These are phyloP conservation scores for Ciconia maguari DNA, from an alignment of 2,113 vertebrate genomes.

Conservation along the genomic window DNA sequence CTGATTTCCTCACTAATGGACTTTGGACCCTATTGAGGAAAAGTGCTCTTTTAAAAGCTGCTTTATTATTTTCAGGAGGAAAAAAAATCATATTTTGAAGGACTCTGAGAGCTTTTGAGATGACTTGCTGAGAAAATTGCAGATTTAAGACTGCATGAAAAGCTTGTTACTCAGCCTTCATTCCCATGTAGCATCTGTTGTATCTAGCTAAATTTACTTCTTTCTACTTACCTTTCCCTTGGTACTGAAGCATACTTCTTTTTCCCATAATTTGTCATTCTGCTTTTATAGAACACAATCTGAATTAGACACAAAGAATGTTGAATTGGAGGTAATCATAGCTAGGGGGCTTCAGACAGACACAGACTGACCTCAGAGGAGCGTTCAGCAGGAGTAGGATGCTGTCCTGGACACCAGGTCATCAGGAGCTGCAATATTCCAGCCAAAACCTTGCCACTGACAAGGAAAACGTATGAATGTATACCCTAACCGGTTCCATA, in stretches of 20 bases:
- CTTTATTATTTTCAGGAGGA: neutral
- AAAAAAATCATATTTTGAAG: neutral
- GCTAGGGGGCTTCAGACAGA: neutral
- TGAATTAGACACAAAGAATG: neutral
- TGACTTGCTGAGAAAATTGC: neutral
- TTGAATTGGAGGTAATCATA: neutral
- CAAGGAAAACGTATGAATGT: neutral
- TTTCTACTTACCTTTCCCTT: neutral
- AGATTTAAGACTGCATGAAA: neutral
- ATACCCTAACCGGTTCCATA: neutral
- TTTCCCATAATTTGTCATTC: neutral
- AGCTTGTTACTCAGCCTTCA: neutral
- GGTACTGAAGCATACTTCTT: neutral
- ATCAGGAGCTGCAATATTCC: neutral
- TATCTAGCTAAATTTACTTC: neutral
- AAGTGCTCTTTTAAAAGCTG: neutral
- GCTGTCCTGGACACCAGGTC: neutral
- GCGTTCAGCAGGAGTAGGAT: neutral
- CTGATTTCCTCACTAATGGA: neutral
- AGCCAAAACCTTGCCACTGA: neutral
- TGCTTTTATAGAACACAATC: neutral
- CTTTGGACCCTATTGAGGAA: neutral
- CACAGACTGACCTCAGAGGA: neutral
- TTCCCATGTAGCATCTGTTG: neutral
- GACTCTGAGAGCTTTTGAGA: neutral